A percentile compares a stretch with the other conserved stretches of the same genome.
These are phyloP conservation scores for Callipepla californica DNA, from an alignment of 2,113 vertebrate genomes.

Conservation along the genomic window DNA sequence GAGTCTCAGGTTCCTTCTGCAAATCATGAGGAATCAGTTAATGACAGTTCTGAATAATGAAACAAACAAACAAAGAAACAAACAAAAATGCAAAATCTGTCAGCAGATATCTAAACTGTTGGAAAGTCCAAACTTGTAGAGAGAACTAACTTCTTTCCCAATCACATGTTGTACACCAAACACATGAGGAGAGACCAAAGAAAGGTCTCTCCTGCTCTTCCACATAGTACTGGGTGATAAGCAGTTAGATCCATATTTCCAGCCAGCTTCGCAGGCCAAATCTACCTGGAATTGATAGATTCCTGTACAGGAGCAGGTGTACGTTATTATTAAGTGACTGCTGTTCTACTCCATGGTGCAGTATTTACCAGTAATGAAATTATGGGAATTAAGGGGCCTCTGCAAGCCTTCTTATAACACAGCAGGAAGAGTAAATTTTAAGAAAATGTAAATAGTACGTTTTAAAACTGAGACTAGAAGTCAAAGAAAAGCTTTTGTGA, in stretches of 20 bases:
- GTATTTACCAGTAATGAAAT: neutral
- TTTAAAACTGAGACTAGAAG: neutral
- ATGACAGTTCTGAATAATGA: neutral
- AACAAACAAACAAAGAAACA: neutral
- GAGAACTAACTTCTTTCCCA: neutral
- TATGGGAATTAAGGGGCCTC: neutral
- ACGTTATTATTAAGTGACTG: neutral
- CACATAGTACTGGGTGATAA: fast-evolving
- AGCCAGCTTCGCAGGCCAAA: neutral
- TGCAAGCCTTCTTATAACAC: neutral
- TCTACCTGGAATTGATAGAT: neutral
- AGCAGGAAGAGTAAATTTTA: neutral
- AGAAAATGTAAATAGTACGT: neutral
- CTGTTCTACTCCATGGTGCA: neutral
- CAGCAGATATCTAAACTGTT: neutral
- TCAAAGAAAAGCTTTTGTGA: neutral
- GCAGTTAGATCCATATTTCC: neutral
- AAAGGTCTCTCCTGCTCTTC: neutral
- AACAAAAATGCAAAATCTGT: neutral
- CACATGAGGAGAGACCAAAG: neutral
- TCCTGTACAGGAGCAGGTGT: neutral
- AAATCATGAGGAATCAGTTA: neutral
- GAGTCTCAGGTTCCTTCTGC: neutral
- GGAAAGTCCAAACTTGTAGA: neutral
- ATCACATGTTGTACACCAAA: neutral